Evolutionary conservation across 2,797 vertebrate species (phyloP).

Genomic region (Tiaroga cobitis): DNA sequence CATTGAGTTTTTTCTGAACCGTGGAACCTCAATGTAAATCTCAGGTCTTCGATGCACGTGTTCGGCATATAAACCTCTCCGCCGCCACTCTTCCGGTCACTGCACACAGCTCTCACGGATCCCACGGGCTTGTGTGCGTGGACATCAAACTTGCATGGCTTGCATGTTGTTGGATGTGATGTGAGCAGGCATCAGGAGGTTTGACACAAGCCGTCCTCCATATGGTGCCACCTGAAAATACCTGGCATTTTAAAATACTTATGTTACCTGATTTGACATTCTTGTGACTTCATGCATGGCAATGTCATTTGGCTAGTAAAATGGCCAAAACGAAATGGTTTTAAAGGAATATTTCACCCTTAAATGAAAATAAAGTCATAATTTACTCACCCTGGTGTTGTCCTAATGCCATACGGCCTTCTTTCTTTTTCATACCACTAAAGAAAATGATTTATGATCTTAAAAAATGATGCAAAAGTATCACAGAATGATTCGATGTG

Average conservation of each 20-base stretch:
- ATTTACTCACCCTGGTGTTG: neutral
- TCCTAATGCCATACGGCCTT: neutral
- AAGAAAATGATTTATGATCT: neutral
- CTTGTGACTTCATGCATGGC: neutral
- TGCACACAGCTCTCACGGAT: constrained; percentile 28
- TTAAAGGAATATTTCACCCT: neutral
- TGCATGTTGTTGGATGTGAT: neutral
- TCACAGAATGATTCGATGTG: no score
- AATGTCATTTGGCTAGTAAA: neutral
- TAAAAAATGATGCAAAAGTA: neutral
- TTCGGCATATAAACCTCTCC: neutral
- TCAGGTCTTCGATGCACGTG: neutral
- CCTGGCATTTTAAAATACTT: neutral
- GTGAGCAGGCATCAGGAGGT: neutral
- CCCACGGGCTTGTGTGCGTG: neutral
- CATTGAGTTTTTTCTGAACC: neutral
- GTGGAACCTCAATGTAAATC: neutral
- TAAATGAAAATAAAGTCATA: neutral
- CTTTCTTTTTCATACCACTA: neutral
- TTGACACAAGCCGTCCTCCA: constrained; percentile 10
- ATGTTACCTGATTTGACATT: neutral
- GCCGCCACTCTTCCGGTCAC: constrained; percentile 33
- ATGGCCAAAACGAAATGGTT: constrained; percentile 52
- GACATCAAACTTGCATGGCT: constrained; percentile 41
- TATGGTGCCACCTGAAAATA: constrained; percentile 12